Evolutionary conservation across 30 jellyfish, hydroid and myxozoan species (phyloP).

Genomic region (Pelagia noctiluca): DNA sequence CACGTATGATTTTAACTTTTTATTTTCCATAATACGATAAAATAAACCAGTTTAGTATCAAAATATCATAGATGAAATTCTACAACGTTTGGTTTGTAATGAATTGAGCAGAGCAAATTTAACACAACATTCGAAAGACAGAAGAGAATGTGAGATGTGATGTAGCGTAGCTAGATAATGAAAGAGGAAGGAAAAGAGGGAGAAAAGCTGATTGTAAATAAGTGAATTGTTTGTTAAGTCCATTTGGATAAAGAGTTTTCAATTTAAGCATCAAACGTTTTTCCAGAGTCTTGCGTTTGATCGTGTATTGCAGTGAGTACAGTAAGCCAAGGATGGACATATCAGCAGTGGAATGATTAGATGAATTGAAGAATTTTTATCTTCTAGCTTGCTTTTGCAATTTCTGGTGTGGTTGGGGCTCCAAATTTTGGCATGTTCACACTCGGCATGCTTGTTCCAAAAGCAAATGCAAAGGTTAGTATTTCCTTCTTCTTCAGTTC

Average conservation of each 20-base stretch:
- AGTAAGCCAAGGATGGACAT: not conserved
- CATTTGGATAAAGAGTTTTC: not conserved
- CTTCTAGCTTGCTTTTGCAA: constrained; percentile 52
- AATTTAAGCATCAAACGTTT: no score
- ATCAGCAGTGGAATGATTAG: not conserved
- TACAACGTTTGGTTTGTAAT: no score
- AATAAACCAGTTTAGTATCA: no score
- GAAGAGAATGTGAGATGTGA: no score
- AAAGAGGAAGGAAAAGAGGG: no score
- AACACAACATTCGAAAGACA: no score
- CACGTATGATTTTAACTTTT: no score
- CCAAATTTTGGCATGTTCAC: constrained; percentile 72
- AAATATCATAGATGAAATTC: no score
- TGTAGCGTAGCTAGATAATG: no score
- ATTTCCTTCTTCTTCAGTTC: not conserved
- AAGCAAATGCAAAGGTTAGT: constrained; percentile 63
- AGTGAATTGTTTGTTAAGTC: not conserved
- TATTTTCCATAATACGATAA: no score
- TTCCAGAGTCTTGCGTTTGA: not conserved
- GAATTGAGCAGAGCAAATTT: no score
- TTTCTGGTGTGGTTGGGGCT: constrained; percentile 69
- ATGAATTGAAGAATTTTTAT: not conserved
- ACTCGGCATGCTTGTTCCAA: constrained; percentile 56
- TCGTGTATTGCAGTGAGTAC: not conserved
- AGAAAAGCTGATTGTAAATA: not conserved